A percentile compares a stretch with the other conserved stretches of the same genome.
Conservation (phyloP, 1,140 invertebrate genomes). For the Drosophila littoralis region DNA sequence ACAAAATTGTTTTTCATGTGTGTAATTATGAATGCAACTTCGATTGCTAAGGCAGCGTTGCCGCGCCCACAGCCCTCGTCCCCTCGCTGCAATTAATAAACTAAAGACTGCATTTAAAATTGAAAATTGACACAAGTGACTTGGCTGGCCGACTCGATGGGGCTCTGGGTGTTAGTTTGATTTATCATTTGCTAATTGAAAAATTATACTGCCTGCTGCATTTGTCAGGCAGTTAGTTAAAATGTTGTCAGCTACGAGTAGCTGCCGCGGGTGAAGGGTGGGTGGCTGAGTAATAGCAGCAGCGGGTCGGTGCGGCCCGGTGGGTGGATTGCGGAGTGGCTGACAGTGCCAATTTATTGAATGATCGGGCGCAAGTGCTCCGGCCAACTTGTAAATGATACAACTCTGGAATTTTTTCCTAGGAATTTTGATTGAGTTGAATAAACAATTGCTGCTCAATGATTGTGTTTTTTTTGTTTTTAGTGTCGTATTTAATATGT, state of each 20-base stretch:
- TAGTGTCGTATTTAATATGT: slow-evolving; percentile 67
- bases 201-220: slow-evolving; percentile 78
- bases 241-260: slow-evolving; percentile 66
- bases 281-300: too few relatives aligned
- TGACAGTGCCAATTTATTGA: slow-evolving; percentile 80
- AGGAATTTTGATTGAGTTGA: slow-evolving; percentile 82
- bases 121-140: slow-evolving; percentile 58
- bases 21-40: slow-evolving; percentile 65
- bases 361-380: slow-evolving; percentile 63
- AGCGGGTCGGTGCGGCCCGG: not conserved
- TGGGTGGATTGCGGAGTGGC: not conserved
- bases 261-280: not conserved
- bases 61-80: not conserved
- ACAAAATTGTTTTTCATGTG: slow-evolving; percentile 63
- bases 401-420: slow-evolving; percentile 74
- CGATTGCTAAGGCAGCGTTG: not conserved
- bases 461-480: slow-evolving; percentile 10
- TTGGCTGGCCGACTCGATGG: slow-evolving; percentile 30
- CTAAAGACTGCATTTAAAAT: slow-evolving; percentile 75
- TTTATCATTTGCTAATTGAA: slow-evolving; percentile 84
- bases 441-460: slow-evolving; percentile 64
- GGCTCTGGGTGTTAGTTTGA: slow-evolving; percentile 72
- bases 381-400: slow-evolving; percentile 69
- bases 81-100: slow-evolving; percentile 65
- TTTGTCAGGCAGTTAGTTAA: slow-evolving; percentile 80